Conservation (phyloP, 2,888 invertebrate species). For the Acanthosepion lycidas region DNA sequence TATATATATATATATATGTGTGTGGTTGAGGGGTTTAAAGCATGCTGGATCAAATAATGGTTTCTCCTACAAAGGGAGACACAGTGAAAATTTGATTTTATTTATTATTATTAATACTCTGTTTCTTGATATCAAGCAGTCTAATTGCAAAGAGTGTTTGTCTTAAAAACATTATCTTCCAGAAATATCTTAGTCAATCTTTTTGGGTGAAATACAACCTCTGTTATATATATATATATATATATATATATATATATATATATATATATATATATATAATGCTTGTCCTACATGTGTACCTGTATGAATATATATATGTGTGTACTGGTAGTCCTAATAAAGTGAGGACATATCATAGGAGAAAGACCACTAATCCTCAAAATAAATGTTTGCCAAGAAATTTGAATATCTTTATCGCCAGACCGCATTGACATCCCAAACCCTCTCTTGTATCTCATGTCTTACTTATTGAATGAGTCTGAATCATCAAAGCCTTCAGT, state of each 20-base stretch:
- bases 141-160: too few relatives aligned
- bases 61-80: too few relatives aligned
- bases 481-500: not conserved
- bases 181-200: too few relatives aligned
- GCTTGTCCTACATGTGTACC: not conserved
- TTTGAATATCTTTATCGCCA: not conserved
- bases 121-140: too few relatives aligned
- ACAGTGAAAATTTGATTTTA: too few relatives aligned
- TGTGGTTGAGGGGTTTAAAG: too few relatives aligned
- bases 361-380: not conserved
- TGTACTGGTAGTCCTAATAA: not conserved
- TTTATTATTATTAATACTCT: too few relatives aligned
- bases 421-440: not conserved
- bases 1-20: not conserved
- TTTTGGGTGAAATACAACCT: too few relatives aligned
- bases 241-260: constrained; percentile 20
- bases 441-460: not conserved
- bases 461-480: not conserved
- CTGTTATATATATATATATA: too few relatives aligned
- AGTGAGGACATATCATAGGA: constrained; percentile 6
- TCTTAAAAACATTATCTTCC: too few relatives aligned
- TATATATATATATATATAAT: not conserved
- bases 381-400: constrained; percentile 12
- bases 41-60: too few relatives aligned
- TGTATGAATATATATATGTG: not conserved